Evolutionary conservation across 2,888 invertebrate genomes (phyloP), one percentile per base, ranked within the genome.

Genomic region (Strigamia transsilvanica): DNA sequence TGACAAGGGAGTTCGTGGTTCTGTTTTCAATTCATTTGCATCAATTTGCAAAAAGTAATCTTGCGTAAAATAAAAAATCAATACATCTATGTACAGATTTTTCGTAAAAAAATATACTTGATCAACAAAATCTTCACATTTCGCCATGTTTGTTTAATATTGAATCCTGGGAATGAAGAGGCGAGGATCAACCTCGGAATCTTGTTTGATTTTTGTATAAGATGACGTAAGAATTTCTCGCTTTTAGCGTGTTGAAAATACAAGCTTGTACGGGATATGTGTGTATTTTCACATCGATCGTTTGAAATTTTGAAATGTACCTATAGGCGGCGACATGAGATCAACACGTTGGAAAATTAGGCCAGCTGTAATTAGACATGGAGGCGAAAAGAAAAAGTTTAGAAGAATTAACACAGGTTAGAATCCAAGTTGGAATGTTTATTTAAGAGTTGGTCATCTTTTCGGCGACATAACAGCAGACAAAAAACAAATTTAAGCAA

Each of bases 371-470:
- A 61, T 6, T 61, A 61, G 61, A 61, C 10, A 61, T 61, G 61
- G 61, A 61, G 18, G 12, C 61, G 23, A 61, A 61, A 61, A 18
- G 61, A 61, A 61, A 61, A 23, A 61, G 61, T 61, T 61, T 61
- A 23, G 61, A 61, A 61, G 61, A 61, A 61, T 61, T 61, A 61
- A 61, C 61, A 18, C 61, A 61, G 61, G 61, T 61, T 61, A 61
- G 61, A 61, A 61, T 18, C 61, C 13, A 61, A n/a, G 23, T 61
- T 18, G 61, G 21, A 21, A 4, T n/a, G 18, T n/a, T 18, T 61
- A n/a, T n/a, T 21, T 61, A 61, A 18, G 10, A 61, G 18, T 61
- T 23, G 18, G 23, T 21, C 61, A 61, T n/a, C 15, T 15, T 46
- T 3, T n/a, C 61, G 61, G 0, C 21, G 23, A 18, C 12, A 10